Conservation (phyloP, 2,113 vertebrate genomes). For the Turnix velox region DNA sequence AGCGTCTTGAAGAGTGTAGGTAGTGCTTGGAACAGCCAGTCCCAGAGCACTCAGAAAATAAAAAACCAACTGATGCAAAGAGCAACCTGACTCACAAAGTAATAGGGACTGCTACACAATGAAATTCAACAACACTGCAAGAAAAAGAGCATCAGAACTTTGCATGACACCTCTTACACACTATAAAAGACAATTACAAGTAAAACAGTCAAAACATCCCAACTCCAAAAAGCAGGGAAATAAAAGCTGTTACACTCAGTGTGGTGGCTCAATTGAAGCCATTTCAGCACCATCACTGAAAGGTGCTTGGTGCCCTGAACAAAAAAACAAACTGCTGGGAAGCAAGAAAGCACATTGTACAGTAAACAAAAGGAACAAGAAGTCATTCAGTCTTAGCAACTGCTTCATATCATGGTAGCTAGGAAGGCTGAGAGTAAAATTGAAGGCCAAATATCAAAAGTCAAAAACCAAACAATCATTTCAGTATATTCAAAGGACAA, state of each 20-base stretch:
- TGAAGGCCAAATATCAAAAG: not conserved
- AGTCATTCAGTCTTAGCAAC: not conserved
- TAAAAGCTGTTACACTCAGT: not conserved
- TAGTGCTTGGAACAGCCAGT: not conserved
- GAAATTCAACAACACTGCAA: not conserved
- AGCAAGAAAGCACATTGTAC: not conserved
- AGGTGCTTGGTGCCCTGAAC: not conserved
- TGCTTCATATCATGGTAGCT: not conserved
- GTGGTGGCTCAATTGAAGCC: not conserved
- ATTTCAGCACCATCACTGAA: not conserved
- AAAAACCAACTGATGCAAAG: not conserved
- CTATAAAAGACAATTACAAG: not conserved
- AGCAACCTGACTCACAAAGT: not conserved
- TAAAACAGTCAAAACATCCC: not conserved
- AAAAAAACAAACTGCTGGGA: not conserved
- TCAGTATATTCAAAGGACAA: not conserved
- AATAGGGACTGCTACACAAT: accelerated
- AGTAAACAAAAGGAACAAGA: not conserved
- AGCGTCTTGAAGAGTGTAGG: accelerated
- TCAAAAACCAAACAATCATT: not conserved
- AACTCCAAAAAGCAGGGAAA: not conserved
- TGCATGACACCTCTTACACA: accelerated
- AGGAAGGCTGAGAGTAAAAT: not conserved
- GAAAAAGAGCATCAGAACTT: not conserved
- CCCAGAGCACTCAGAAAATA: not conserved